phyloP scores from a whole-genome alignment of 2,888 invertebrate genomes.

The Hipparchia semele region DNA sequence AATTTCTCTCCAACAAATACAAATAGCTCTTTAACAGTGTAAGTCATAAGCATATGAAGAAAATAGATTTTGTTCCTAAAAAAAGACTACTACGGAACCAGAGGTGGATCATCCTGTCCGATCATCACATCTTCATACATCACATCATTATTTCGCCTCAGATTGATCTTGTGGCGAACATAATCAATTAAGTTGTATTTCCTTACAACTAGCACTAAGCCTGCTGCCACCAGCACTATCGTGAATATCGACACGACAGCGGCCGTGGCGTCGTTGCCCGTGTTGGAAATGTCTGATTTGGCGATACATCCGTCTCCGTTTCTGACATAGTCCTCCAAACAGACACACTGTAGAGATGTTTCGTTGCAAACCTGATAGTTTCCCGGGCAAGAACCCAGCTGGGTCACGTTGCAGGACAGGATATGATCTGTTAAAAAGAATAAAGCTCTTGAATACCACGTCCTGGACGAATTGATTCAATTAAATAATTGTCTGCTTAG shows the following conservation, averaged over 20 bases:
- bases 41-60: background rate
- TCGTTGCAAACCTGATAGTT: constrained; percentile 62
- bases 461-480: constrained; percentile 76
- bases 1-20: background rate
- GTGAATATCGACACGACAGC: constrained; percentile 68
- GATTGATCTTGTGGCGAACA: constrained; percentile 66
- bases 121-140: constrained; percentile 83
- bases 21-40: background rate
- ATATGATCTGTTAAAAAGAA: constrained; percentile 80
- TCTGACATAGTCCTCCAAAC: constrained; percentile 56
- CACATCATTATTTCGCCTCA: constrained; percentile 68
- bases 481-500: constrained; percentile 78
- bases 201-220: constrained; percentile 69
- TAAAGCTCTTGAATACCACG: constrained; percentile 63
- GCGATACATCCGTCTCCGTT: constrained; percentile 58
- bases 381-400: constrained; percentile 56
- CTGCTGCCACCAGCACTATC: constrained; percentile 65
- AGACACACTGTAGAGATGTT: constrained; percentile 56
- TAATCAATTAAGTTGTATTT: constrained; percentile 75
- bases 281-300: constrained; percentile 37
- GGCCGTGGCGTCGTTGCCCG: constrained; percentile 57
- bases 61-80: background rate
- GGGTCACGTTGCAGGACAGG: constrained; percentile 71
- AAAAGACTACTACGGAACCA: constrained; percentile 61
- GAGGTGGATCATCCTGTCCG: constrained; percentile 78